These are phyloP conservation scores for Drosophila cognata DNA, from an alignment of 2,888 invertebrate species.

Conservation along the genomic window DNA sequence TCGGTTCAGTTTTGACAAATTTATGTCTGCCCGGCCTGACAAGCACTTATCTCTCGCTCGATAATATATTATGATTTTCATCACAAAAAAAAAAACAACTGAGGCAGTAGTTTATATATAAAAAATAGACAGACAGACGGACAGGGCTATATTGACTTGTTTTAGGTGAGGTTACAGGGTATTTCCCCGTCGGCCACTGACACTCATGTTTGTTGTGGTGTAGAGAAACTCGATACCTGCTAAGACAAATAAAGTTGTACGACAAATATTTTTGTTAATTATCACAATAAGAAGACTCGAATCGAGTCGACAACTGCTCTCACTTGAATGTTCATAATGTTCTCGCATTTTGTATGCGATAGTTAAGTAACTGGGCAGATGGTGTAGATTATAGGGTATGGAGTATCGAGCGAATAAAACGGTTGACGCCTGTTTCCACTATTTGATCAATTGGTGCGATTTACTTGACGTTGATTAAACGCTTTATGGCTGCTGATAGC, in stretches of 20 bases:
- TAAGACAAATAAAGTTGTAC: background rate
- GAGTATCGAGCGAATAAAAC: slow-evolving; percentile 5
- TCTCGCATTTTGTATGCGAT: background rate
- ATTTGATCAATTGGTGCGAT: slow-evolving; percentile 62
- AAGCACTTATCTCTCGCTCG: background rate
- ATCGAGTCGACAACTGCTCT: background rate
- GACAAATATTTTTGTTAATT: background rate
- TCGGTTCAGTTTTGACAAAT: background rate
- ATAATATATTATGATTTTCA: background rate
- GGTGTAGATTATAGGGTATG: background rate
- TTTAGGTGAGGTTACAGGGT: background rate
- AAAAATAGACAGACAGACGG: background rate
- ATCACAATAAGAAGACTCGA: background rate
- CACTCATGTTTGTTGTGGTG: background rate
- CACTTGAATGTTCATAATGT: background rate
- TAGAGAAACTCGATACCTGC: background rate
- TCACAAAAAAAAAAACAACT: background rate
- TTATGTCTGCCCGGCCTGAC: background rate
- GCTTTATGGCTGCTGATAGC: slow-evolving; percentile 51
- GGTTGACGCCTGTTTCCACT: slow-evolving; percentile 22
- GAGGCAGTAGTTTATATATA: background rate
- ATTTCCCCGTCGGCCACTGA: background rate
- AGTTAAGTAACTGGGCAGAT: too few relatives aligned
- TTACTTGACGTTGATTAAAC: slow-evolving; percentile 33
- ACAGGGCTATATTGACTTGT: background rate